Base-by-base conservation (phyloP, 1,140 invertebrate genomes). In the Portunus trituberculatus region DNA sequence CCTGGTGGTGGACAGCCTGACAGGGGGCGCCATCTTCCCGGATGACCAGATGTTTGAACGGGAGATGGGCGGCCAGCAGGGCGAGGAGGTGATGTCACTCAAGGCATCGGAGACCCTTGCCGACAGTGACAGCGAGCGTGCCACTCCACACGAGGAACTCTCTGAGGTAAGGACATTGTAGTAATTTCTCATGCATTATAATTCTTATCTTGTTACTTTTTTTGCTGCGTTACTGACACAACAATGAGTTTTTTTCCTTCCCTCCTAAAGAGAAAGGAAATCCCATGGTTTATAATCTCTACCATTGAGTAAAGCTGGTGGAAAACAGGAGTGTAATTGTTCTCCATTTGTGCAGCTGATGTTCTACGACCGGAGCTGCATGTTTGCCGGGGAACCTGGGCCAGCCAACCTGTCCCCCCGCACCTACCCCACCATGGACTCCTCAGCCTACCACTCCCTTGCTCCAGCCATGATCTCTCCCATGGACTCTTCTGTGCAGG, bases 21-120 rank as follows among this genome's bases (percentile, higher is more conserved):
- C 52, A 32, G 94, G 88, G 25, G 88, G 59, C 14, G 8, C 67
- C 67, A 95, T 95, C 28, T 95, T 94, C 92, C 90, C 52, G 31
- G 96, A 95, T 94, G 91, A 96, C 89, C 88, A 91, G 31, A 95
- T 95, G 94, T 95, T 95, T 93, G 94, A 95, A 39, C 86, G 94
- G n/a, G 96, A 96, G 46, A 76, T 96, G 14, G 52, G 31, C 39
- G 86, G 32, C 29, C 83, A 94, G 88, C 94, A 96, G 25, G 93
- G 92, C 28, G 96, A 96, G 52, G 96, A 96, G 48, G 96, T 95
- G 45, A 93, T 96, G 96, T 96, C 96, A n/a, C 94, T 96, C 10
- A 96, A 95, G 82, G 94, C 96, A 25, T 95, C 96, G 6, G 96
- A 96, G 82, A 96, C 96, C 12, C 82, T 96, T 3, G 96, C 96